These are phyloP conservation scores for Pherbina coryleti DNA, from an alignment of 2,888 invertebrate genomes.

Conservation along the genomic window DNA sequence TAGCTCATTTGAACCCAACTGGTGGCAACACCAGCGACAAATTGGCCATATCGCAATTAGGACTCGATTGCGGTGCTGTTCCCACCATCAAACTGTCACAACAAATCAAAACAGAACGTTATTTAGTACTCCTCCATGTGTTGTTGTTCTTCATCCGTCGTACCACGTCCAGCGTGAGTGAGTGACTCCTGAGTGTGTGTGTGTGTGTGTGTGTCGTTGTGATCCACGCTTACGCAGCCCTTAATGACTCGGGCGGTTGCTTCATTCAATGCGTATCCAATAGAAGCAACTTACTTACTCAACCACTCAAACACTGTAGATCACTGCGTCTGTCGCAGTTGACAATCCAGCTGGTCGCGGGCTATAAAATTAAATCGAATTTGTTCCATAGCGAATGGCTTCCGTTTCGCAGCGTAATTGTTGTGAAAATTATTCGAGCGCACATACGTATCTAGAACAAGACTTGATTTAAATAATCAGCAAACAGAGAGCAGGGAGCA, in stretches of 20 bases:
- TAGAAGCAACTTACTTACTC: not conserved
- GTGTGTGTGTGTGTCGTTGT: not conserved
- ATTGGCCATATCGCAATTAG: slow-evolving; percentile 60
- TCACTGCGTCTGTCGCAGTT: not conserved
- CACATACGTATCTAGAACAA: not conserved
- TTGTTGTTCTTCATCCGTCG: no score
- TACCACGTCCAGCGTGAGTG: no score
- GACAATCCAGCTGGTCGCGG: slow-evolving; percentile 45
- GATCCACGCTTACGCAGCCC: slow-evolving; percentile 19
- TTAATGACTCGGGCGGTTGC: not conserved
- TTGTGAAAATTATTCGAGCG: not conserved
- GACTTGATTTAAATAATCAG: slow-evolving; percentile 25
- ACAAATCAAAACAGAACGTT: slow-evolving; percentile 67
- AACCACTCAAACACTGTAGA: not conserved
- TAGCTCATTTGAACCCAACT: not conserved
- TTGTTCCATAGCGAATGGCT: slow-evolving; percentile 55
- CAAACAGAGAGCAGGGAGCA: not conserved
- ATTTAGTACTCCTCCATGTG: slow-evolving; percentile 4
- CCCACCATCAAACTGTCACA: slow-evolving; percentile 67
- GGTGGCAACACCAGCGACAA: slow-evolving; percentile 34
- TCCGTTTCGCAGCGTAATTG: slow-evolving; percentile 13
- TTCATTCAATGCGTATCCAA: not conserved
- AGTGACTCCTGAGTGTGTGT: no score
- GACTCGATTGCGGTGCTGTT: slow-evolving; percentile 43
- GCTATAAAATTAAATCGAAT: slow-evolving; percentile 65